These are phyloP conservation scores for Hydrolagus affinis DNA, from an alignment of 2,113 vertebrate species.

Conservation along the genomic window DNA sequence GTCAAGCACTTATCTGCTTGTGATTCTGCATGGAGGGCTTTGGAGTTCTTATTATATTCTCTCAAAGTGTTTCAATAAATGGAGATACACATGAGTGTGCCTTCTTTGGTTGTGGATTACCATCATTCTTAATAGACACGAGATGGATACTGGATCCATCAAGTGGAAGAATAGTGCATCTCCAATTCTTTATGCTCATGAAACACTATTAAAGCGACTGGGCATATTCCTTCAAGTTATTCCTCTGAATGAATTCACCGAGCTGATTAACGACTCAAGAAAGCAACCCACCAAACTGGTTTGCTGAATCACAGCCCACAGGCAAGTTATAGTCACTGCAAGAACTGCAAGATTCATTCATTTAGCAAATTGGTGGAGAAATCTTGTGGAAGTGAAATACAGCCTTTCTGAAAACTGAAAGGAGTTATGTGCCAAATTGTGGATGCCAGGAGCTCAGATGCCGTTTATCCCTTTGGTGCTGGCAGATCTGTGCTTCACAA, in stretches of 20 bases:
- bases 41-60: neutral
- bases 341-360: too few relatives aligned
- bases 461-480: too few relatives aligned
- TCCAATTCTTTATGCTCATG: neutral
- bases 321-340: too few relatives aligned
- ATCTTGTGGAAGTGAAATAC: too few relatives aligned
- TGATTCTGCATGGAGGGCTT: neutral
- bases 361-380: too few relatives aligned
- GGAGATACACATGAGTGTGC: neutral
- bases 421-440: too few relatives aligned
- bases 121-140: neutral
- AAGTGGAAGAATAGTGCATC: neutral
- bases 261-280: neutral
- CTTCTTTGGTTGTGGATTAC: neutral
- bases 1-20: neutral
- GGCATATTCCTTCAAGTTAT: neutral
- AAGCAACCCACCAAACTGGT: neutral
- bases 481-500: too few relatives aligned
- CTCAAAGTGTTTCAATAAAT: neutral
- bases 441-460: too few relatives aligned
- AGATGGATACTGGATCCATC: neutral
- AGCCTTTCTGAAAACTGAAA: too few relatives aligned
- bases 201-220: neutral
- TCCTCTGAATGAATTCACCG: neutral
- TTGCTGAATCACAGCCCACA: neutral